Base-by-base conservation (phyloP, 2,797 vertebrate species). In the Phalanger gymnotis region DNA sequence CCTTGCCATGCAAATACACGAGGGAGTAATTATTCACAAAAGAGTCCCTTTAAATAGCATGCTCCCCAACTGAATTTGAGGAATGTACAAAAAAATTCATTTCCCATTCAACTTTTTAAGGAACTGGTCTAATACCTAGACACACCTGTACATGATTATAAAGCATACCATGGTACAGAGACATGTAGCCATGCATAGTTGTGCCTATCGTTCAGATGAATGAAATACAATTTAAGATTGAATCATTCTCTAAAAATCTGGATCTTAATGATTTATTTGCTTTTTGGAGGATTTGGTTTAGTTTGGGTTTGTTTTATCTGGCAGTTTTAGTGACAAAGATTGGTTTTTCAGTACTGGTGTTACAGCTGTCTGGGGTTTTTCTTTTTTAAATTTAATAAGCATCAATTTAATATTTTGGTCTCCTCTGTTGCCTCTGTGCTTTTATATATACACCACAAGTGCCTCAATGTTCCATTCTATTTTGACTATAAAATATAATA, bases 401-500 rank as follows among this genome's bases (percentile, higher is more conserved):
- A 94, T 66, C 89, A 96, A 94, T 94, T 90, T 96, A 96, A 97
- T 94, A 81, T 97, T 97, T 97, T 95, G 53, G 73, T 97, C 96
- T 96, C 93, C 40, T 94, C 96, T 95, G 90, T 66, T 66, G 34
- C 95, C 94, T 97, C 94, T 94, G 93, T 92, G 96, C 87, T 97
- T 97, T 97, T 96, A 95, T 97, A 94, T 73, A 96, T 94, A 95
- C 90, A 93, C 87, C 54, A 96, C 95, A 98, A 98, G 92, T 91
- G 28, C 97, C 92, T 94, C 97, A 97, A 95, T 97, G 97, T 98
- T 97, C 97, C 97, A 97, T 96, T 97, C 96, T 92, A 95, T 96
- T 97, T 96, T 97, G 97, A 90, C 97, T 96, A 96, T 98, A 98
- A 98, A 98, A 97, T 97, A 98, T 98, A 98, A 98, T 98, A 96